Conservation (phyloP, 2,113 vertebrate genomes). For the Felis chaus region DNA sequence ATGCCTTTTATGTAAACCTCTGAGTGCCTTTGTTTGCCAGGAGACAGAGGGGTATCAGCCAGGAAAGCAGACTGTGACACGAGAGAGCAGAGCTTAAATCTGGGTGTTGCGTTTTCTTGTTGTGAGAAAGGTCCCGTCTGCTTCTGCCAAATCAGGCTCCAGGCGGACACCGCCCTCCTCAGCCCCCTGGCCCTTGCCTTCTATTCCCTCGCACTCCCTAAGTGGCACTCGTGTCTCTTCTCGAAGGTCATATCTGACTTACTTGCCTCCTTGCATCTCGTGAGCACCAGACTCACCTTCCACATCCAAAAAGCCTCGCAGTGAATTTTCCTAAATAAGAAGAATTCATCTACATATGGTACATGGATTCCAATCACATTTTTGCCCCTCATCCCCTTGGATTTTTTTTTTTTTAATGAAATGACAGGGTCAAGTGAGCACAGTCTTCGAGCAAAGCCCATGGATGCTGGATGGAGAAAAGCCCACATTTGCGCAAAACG, state of each 20-base stretch:
- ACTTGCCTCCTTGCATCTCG: not conserved
- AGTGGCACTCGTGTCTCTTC: not conserved
- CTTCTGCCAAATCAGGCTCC: not conserved
- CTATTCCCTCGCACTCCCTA: no score
- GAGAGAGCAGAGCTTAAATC: not conserved
- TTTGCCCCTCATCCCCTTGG: not conserved
- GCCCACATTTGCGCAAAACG: not conserved
- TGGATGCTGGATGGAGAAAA: not conserved
- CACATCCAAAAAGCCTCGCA: not conserved
- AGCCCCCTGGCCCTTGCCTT: accelerated
- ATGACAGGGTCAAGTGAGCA: constrained; percentile 50
- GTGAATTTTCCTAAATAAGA: constrained; percentile 7
- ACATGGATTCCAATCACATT: constrained; percentile 6
- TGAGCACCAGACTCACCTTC: not conserved
- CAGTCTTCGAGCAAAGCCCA: not conserved
- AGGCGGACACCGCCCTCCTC: not conserved
- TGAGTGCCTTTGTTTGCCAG: not conserved
- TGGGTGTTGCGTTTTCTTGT: not conserved
- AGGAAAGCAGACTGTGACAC: accelerated
- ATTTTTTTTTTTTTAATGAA: constrained; percentile 29
- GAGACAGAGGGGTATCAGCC: not conserved
- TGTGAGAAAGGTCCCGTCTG: not conserved
- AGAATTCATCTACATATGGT: not conserved
- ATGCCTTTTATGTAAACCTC: not conserved
- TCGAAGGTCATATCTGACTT: not conserved